Conservation (phyloP, 2,113 vertebrate species). For the Dicentrarchus labrax region DNA sequence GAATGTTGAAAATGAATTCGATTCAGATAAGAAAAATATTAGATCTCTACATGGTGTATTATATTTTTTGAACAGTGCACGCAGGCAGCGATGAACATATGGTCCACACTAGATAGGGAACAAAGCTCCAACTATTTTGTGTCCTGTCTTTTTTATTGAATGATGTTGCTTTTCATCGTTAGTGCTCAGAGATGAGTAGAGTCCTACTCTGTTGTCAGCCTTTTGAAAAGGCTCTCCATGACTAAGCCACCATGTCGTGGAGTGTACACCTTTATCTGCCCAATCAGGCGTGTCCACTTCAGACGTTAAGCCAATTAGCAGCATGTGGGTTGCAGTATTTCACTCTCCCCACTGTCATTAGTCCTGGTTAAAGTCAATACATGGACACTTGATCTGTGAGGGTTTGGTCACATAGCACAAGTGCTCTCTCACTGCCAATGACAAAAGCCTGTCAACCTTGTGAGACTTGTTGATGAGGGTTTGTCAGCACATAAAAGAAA, state of each 20-base stretch:
- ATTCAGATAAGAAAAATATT: conserved; percentile 16
- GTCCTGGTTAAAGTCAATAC: conserved; percentile 63
- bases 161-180: conserved; percentile 7
- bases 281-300: conserved; percentile 70
- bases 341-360: conserved; percentile 59
- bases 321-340: conserved; percentile 48
- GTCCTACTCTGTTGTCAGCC: conserved; percentile 18
- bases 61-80: background rate
- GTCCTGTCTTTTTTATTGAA: background rate
- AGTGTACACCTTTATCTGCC: conserved; percentile 54
- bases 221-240: conserved; percentile 25
- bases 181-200: conserved; percentile 13
- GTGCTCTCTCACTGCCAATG: conserved; percentile 32
- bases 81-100: background rate
- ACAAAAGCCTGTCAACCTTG: conserved; percentile 37
- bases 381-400: conserved; percentile 60
- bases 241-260: conserved; percentile 48
- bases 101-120: background rate
- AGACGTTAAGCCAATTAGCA: conserved; percentile 72
- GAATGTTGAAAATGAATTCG: background rate
- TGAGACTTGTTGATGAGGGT: conserved; percentile 42
- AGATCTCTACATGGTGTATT: background rate
- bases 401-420: conserved; percentile 51
- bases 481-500: conserved; percentile 26
- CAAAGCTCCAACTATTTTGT: background rate